phyloP scores from a whole-genome alignment of 2,888 invertebrate genomes.

The Epicampocera succincta region DNA sequence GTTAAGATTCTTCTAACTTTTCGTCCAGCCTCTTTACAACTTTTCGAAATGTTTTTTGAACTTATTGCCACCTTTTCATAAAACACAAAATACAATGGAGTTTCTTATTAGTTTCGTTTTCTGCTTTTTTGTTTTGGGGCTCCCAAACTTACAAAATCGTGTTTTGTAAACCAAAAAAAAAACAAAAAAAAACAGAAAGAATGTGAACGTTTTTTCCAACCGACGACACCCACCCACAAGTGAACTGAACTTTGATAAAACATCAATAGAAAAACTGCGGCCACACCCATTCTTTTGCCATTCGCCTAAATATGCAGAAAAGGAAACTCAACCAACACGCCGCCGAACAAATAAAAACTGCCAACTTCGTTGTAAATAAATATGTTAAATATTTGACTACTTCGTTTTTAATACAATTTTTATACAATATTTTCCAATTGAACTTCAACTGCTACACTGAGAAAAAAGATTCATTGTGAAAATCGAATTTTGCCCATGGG shows the following conservation, averaged over 20 bases:
- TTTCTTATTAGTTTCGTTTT: too few relatives aligned
- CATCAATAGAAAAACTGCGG: conserved; percentile 33
- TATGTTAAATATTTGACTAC: neutral
- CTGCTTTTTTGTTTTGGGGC: too few relatives aligned
- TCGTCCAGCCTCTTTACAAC: too few relatives aligned
- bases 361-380: conserved; percentile 24
- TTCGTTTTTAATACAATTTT: too few relatives aligned
- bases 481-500: too few relatives aligned
- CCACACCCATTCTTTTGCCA: conserved; percentile 55
- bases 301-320: conserved; percentile 45
- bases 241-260: neutral
- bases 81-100: too few relatives aligned
- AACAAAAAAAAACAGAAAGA: neutral
- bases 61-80: too few relatives aligned
- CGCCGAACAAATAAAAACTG: conserved; percentile 24
- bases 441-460: too few relatives aligned
- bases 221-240: conserved; percentile 56
- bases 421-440: too few relatives aligned
- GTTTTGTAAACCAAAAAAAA: conserved; percentile 2
- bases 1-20: too few relatives aligned
- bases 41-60: too few relatives aligned
- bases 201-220: neutral
- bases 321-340: neutral
- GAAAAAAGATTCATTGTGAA: too few relatives aligned
- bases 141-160: neutral